Evolutionary conservation across 2,113 vertebrate genomes (phyloP), one percentile per base, ranked within the genome.

Genomic region (Alosa alosa): DNA sequence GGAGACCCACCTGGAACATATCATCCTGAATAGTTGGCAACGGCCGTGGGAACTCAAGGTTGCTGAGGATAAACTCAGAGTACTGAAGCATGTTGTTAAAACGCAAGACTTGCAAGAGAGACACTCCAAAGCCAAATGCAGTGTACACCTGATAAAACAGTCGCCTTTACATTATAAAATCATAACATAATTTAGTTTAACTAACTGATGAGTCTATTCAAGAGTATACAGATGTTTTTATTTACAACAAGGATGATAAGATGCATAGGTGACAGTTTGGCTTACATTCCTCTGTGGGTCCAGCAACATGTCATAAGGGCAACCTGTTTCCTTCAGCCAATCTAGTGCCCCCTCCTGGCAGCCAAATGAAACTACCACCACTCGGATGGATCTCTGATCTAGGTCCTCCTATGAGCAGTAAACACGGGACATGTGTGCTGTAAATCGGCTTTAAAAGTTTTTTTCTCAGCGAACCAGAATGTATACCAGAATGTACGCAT

Each of bases 1-100:
- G 25, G n/a, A 72, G 31, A 78, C 72, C 72, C 49, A 92, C 92
- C 91, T 92, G 91, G 84, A 92, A 91, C 92, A 91, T 92, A 87
- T 92, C 88, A 8, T 92, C 90, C 52, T 91, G 78, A 45, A 92
- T 88, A 0, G 85, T 86, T 0, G 90, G 85, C 52, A 90, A 87
- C 0, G 75, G 87, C 86, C 64, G 45, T 4, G 91, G 91, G 84
- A 92, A 92, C 85, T 88, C 85, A 87, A 89, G 82, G 0, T 91
- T 6, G 2, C 88, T 78, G 0, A 82, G 60, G 83, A 91, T 84
- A 5, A 90, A 90, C 81, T 92, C 92, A n/a, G 89, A 89, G 6
- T 90, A 91, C 31, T 87, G 88, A 50, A 92, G 81, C 88, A 92
- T 91, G 88, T 89, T 90, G 7, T 46, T n/a, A 9, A 92, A 92